Base-by-base conservation (phyloP, 2,797 vertebrate genomes). In the Propithecus deckenii region DNA sequence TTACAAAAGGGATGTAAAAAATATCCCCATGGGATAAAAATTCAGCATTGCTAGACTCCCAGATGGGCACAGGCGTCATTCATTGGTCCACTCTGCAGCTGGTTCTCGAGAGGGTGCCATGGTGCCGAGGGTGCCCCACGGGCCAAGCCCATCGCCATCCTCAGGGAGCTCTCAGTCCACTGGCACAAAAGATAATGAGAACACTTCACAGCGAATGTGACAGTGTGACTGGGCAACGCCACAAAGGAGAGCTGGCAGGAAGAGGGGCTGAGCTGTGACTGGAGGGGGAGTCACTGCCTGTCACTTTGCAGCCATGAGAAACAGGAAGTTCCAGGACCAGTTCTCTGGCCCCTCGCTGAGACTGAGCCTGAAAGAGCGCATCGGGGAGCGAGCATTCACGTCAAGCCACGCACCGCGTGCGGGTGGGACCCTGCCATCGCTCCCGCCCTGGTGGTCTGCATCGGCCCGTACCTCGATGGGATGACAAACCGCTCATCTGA, bases 301-400 rank as follows among this genome's bases (percentile, higher is more conserved):
- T 59, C 41, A 12, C 50, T 67, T 78, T 38, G 43, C 65, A 90
- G 83, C 76, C 57, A 32, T 79, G 55, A 84, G 57, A 92, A 74
- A 52, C 20, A 35, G 55, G 46, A 74, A 83, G n/a, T 30, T 89
- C 79, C 57, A 32, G 46, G 86, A 12, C 23, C 25, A 41, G 35
- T 43, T 46, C 50, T 74, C 23, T 41, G 25, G 17, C 46, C 35
- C 14, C 1, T 23, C 5, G 0, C 43, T 55, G 38, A 32, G 48
- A 78, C 30, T 52, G 57, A 61, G 14, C 86, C 78, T 41, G 6
- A 14, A 35, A 57, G 57, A 71, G 50, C 4, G 23, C 59, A 48
- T 17, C 2, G 5, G 35, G 7, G 69, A 22, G 15, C 28, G 57
- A 17, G 15, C 41, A 5, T 5, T 9, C 28, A 2, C n/a, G 28